Percentiles rank a stretch among this genome's conserved stretches.
phyloP scores from a whole-genome alignment of 2,888 invertebrate genomes.

The Himalopsyche japonica region DNA sequence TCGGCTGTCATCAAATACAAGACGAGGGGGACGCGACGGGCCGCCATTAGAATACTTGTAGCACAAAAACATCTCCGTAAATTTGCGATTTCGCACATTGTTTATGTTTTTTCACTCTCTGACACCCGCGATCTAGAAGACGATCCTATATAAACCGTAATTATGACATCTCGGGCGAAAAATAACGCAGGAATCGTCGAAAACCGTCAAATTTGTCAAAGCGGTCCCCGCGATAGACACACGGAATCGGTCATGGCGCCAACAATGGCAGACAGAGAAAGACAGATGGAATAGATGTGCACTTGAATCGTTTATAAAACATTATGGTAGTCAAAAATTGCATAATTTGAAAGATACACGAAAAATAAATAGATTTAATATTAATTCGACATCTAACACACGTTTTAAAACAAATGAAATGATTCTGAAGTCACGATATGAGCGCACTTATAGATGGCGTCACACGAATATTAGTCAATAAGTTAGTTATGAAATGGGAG shows the following conservation, averaged over 20 bases:
- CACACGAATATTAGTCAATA: conserved; percentile 22
- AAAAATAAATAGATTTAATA: not conserved
- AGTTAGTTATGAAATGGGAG: conserved; percentile 1
- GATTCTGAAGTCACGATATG: not conserved
- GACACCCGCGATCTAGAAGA: not conserved
- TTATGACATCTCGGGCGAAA: conserved; percentile 5
- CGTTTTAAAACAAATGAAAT: not conserved
- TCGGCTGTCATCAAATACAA: conserved; percentile 67
- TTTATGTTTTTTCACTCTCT: conserved; percentile 10
- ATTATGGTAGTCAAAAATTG: not conserved
- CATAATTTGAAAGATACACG: not conserved
- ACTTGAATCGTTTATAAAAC: conserved; percentile 11
- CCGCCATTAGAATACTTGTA: conserved; percentile 65
- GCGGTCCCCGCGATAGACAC: conserved; percentile 25
- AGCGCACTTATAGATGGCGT: conserved; percentile 13
- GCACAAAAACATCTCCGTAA: conserved; percentile 55
- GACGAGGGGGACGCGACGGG: conserved; percentile 70
- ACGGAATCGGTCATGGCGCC: conserved; percentile 32
- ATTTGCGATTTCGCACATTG: conserved; percentile 20
- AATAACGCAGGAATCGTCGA: not conserved
- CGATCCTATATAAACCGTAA: not conserved
- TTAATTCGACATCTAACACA: not conserved
- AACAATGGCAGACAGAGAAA: conserved; percentile 32
- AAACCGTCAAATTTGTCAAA: conserved; percentile 15
- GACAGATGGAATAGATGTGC: not conserved